Percentiles rank a stretch among this genome's conserved stretches.
Conservation (phyloP, 2,113 vertebrate species). For the Centropus bengalensis region DNA sequence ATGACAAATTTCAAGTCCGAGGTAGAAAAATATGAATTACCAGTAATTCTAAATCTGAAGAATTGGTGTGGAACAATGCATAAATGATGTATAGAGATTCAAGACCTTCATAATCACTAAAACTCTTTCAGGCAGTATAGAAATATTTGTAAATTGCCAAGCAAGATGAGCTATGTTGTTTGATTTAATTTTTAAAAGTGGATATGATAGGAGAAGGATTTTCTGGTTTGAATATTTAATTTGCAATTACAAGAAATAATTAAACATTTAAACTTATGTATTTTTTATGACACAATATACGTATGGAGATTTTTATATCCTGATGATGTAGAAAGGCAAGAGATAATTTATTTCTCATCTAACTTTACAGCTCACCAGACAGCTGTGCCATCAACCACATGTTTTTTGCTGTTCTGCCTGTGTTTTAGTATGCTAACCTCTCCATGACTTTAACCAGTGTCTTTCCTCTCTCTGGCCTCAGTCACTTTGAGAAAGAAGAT, state of each 20-base stretch:
- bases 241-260: conserved; percentile 55
- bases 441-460: not conserved
- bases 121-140: not conserved
- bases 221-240: conserved; percentile 56
- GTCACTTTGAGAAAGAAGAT: not conserved
- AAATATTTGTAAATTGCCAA: not conserved
- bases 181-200: conserved; percentile 39
- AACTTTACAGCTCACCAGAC: conserved; percentile 51
- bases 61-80: not conserved
- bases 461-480: not conserved
- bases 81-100: not conserved
- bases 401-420: not conserved
- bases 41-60: not conserved
- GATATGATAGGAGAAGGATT: not conserved
- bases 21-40: not conserved
- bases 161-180: not conserved
- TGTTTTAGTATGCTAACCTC: not conserved
- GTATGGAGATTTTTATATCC: conserved; percentile 21
- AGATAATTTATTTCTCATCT: conserved; percentile 49
- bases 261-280: conserved; percentile 57
- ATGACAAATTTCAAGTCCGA: not conserved
- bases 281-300: conserved; percentile 25
- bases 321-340: conserved; percentile 37
- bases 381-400: conserved; percentile 48
- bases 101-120: not conserved